Evolutionary conservation across 23 tunicate species (phyloP).

Genomic region (Diplosoma virens): DNA sequence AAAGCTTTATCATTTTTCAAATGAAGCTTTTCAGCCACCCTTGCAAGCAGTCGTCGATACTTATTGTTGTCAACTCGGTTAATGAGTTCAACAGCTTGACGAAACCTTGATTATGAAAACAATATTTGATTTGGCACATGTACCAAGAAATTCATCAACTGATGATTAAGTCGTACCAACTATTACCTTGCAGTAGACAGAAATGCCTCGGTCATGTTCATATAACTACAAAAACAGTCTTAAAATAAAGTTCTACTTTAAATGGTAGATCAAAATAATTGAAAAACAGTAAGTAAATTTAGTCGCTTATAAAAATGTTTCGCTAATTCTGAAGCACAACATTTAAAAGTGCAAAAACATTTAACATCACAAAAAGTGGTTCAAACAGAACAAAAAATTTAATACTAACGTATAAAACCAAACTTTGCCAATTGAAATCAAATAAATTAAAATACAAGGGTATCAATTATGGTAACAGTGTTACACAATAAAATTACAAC

Average conservation of each 20-base stretch:
- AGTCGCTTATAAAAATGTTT: too few species aligned
- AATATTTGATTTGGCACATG: too few species aligned
- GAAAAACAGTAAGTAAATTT: too few species aligned
- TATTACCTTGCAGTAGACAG: background rate
- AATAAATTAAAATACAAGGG: background rate
- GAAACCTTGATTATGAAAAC: conserved; percentile 49
- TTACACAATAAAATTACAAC: background rate
- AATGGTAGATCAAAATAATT: too few species aligned
- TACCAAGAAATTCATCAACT: too few species aligned
- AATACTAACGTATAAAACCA: too few species aligned
- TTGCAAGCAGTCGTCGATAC: conserved; percentile 39
- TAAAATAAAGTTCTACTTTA: too few species aligned
- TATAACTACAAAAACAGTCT: background rate
- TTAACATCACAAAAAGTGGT: too few species aligned
- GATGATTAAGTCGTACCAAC: too few species aligned
- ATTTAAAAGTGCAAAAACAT: too few species aligned
- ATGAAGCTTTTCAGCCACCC: conserved; percentile 53
- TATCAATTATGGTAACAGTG: background rate
- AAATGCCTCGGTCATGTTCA: background rate
- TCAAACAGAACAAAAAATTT: too few species aligned
- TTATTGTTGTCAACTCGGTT: conserved; percentile 19
- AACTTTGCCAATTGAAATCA: background rate
- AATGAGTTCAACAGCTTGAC: conserved; percentile 42
- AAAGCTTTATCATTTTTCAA: conserved; percentile 24
- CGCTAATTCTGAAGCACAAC: too few species aligned